These are phyloP conservation scores for Nyleta sp. DNA, from an alignment of 2,888 invertebrate genomes.

Conservation along the genomic window DNA sequence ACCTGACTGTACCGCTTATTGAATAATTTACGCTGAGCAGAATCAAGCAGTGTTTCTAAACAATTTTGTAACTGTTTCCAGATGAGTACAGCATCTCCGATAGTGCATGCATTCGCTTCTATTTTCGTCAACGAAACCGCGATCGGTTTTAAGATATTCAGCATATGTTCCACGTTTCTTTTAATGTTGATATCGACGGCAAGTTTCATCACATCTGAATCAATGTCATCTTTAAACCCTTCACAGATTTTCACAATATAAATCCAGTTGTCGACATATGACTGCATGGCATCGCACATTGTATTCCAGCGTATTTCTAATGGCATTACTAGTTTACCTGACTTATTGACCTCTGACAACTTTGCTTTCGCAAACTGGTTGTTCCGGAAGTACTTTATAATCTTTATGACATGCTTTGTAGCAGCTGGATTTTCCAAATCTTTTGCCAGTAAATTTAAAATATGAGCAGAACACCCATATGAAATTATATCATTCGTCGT, in stretches of 20 bases:
- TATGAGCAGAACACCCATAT: slow-evolving; percentile 25
- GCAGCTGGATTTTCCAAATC: slow-evolving; percentile 5
- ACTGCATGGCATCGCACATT: slow-evolving; percentile 19
- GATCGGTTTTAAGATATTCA: slow-evolving; percentile 30
- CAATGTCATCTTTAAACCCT: slow-evolving; percentile 32
- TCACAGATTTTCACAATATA: slow-evolving; percentile 21
- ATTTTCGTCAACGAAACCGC: slow-evolving; percentile 15
- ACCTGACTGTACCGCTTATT: not conserved
- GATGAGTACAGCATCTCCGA: slow-evolving; percentile 32
- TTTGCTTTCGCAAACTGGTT: slow-evolving; percentile 2
- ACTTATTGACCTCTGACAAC: slow-evolving; percentile 10
- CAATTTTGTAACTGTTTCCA: not conserved
- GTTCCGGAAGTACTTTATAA: slow-evolving; percentile 11
- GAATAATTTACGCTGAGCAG: slow-evolving; percentile 8
- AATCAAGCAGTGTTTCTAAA: not conserved
- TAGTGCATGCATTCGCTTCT: slow-evolving; percentile 22
- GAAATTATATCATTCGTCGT: not conserved
- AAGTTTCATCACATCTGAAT: slow-evolving; percentile 26
- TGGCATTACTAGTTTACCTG: slow-evolving; percentile 16
- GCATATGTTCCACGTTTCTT: slow-evolving; percentile 31
- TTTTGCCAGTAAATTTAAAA: slow-evolving; percentile 21
- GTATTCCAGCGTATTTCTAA: slow-evolving; percentile 26
- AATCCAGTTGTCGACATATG: slow-evolving; percentile 33
- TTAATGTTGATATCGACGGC: slow-evolving; percentile 34
- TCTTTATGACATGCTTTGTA: slow-evolving; percentile 9